Percentiles rank a stretch among this genome's conserved stretches.
phyloP scores from a whole-genome alignment of 1,140 invertebrate species.

The Saccostrea glomerata region DNA sequence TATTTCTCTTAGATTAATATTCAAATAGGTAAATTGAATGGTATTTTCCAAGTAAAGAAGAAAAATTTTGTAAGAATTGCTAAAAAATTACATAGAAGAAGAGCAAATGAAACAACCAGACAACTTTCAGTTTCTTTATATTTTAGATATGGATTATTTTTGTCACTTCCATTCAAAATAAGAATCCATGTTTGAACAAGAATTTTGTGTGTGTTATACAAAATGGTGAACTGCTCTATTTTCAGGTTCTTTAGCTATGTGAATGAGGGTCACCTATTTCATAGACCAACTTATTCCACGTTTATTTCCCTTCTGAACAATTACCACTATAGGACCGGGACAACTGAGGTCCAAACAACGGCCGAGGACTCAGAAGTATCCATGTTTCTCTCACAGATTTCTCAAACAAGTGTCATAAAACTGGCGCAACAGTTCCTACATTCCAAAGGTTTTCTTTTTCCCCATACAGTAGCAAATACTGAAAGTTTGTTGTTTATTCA shows the following conservation, averaged over 20 bases:
- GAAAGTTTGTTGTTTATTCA: too few relatives aligned
- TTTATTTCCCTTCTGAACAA: conserved; percentile 68
- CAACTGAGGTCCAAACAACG: conserved; percentile 54
- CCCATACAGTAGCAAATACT: too few relatives aligned
- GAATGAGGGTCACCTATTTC: conserved; percentile 49
- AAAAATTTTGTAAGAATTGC: too few relatives aligned
- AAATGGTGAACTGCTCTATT: neutral
- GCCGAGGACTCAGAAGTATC: conserved; percentile 59
- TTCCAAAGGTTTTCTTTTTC: conserved; percentile 54
- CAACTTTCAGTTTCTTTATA: neutral
- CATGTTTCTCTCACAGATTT: conserved; percentile 59
- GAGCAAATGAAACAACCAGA: neutral
- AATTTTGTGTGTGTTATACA: too few relatives aligned
- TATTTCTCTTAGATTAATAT: too few relatives aligned
- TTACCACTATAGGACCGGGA: conserved; percentile 58
- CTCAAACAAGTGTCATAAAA: conserved; percentile 59
- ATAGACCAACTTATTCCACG: conserved; percentile 61
- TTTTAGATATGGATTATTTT: neutral
- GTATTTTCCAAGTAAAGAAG: too few relatives aligned
- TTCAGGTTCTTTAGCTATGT: conserved; percentile 61
- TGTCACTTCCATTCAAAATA: too few relatives aligned
- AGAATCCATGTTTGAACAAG: too few relatives aligned
- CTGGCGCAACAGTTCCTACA: conserved; percentile 59
- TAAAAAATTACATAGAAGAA: neutral
- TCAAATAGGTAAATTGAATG: too few relatives aligned